Base-by-base conservation (phyloP, 2,888 invertebrate species). In the Ecliptopera silaceata region DNA sequence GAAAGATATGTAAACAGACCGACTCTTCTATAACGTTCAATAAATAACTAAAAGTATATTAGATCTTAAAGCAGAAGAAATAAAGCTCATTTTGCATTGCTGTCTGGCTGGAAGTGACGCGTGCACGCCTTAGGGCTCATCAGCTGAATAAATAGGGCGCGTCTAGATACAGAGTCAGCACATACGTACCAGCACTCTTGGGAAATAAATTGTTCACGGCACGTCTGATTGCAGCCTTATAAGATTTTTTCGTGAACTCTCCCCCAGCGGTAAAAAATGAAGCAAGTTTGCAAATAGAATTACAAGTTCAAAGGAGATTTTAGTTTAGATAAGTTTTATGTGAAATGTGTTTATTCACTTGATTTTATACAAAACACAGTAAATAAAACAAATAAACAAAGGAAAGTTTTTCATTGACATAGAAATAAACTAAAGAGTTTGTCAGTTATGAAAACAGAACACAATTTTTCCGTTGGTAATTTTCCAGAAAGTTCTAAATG, bases 191-290 rank as follows among this genome's bases (percentile, higher is more conserved):
- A 65, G 71, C 75, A 70, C 90, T 84, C 89, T 54, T 51, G 90
- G 90, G 90, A 90, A 90, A 90, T 90, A 87, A 85, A 84, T 85
- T 81, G 77, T 78, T 75, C 75, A 71, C 72, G 78, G 72, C 75
- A 75, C 74, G 68, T 73, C 78, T 81, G 83, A 87, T 84, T 85
- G 84, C 77, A 77, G 70, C 75, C 77, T 79, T 80, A 79, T 74
- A 77, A 80, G 80, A 80, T 82, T 82, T 84, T 84, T 79, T 75
- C 69, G 61, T 64, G 50, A 62, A 68, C 68, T 57, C 60, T 61
- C 56, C 58, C n/a, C 44, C 41, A 55, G 54, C 53, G 54, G 57
- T 64, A 66, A 64, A 66, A 66, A 66, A 64, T 63, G 60, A 59
- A 63, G 54, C 52, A 47, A 62, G 53, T 63, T 59, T 61, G 64